phyloP scores from a whole-genome alignment of 2,888 invertebrate species.

The Heteromyza rotundicornis region DNA sequence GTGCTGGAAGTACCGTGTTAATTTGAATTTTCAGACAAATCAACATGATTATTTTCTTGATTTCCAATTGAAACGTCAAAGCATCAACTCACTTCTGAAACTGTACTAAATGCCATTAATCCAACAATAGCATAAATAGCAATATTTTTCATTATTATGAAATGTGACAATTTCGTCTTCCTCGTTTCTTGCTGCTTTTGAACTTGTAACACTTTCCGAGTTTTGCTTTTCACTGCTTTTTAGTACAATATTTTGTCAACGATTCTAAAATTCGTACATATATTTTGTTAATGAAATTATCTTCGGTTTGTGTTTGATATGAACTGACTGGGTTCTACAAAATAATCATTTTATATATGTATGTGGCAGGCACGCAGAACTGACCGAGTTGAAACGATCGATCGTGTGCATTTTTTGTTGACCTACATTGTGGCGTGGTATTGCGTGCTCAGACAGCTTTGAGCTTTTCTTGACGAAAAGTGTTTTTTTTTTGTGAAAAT shows the following conservation, averaged over 20 bases:
- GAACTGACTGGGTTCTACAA: slow-evolving; percentile 10
- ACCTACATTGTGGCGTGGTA: slow-evolving; percentile 14
- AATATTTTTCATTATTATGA: slow-evolving; percentile 22
- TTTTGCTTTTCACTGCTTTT: too few species aligned
- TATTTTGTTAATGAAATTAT: background rate
- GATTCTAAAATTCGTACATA: too few species aligned
- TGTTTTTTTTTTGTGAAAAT: too few species aligned
- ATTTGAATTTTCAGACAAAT: background rate
- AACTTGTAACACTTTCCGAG: slow-evolving; percentile 44
- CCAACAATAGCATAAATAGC: slow-evolving; percentile 21
- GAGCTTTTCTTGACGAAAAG: too few species aligned
- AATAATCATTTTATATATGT: slow-evolving; percentile 9
- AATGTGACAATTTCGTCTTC: background rate
- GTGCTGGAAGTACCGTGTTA: background rate
- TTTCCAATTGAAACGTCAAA: too few species aligned
- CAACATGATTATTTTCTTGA: background rate
- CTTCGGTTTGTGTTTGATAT: too few species aligned
- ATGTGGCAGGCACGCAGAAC: background rate
- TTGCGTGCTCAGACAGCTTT: too few species aligned
- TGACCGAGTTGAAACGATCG: slow-evolving; percentile 3
- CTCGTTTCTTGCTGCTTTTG: too few species aligned
- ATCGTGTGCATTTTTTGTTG: slow-evolving; percentile 3
- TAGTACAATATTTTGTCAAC: too few species aligned
- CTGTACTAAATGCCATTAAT: slow-evolving; percentile 25
- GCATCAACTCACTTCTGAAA: slow-evolving; percentile 17